Percentiles rank a stretch among this genome's conserved stretches.
phyloP scores from a whole-genome alignment of 2,797 vertebrate species.

The Microctenopoma lineatum region DNA sequence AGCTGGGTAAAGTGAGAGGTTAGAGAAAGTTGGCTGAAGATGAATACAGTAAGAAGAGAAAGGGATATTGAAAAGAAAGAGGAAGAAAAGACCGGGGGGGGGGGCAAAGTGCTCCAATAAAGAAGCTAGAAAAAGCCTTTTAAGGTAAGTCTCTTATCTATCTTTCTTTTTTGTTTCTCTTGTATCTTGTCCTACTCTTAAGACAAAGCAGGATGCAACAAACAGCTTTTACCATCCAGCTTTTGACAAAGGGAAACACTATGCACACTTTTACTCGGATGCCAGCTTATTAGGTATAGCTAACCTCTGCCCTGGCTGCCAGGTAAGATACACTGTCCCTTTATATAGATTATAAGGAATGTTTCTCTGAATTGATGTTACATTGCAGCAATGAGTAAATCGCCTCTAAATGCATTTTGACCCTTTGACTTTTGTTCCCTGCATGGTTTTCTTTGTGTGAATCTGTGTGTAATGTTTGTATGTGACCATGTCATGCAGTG shows the following conservation, averaged over 20 bases:
- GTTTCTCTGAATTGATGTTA: neutral
- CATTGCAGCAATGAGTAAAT: neutral
- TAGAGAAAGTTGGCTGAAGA: slow-evolving; percentile 25
- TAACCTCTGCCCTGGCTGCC: too few relatives aligned
- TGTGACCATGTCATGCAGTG: neutral
- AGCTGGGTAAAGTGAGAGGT: slow-evolving; percentile 44
- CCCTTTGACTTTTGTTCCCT: neutral
- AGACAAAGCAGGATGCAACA: slow-evolving; percentile 47
- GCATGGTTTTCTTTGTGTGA: neutral
- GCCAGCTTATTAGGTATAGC: neutral
- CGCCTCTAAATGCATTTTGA: neutral
- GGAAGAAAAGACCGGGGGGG: slow-evolving; percentile 32
- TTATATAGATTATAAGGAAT: neutral
- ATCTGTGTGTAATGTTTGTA: neutral
- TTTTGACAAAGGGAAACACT: slow-evolving; percentile 42
- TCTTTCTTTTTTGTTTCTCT: slow-evolving; percentile 45
- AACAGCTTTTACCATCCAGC: slow-evolving; percentile 45
- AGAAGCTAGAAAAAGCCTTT: slow-evolving; percentile 55
- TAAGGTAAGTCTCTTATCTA: slow-evolving; percentile 58
- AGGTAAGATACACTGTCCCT: neutral
- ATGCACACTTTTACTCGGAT: neutral
- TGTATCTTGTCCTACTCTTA: slow-evolving; percentile 32
- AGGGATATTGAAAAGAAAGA: slow-evolving; percentile 9
- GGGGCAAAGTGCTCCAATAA: slow-evolving; percentile 47
- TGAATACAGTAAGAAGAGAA: slow-evolving; percentile 31